Evolutionary conservation across 2,797 vertebrate genomes (phyloP).

Genomic region (Falco peregrinus): DNA sequence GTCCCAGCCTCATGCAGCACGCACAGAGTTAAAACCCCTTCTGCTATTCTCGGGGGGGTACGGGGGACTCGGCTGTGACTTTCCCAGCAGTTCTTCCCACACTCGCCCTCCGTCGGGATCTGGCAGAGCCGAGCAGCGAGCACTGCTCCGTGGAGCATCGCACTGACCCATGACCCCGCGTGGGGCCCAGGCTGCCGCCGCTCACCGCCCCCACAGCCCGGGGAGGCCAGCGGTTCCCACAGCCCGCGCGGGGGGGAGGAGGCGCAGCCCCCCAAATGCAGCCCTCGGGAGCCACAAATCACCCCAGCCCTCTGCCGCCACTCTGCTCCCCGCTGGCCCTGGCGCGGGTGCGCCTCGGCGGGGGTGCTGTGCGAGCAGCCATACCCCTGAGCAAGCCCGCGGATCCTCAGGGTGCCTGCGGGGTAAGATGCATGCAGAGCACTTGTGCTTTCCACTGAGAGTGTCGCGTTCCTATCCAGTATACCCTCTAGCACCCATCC

Average conservation of each 20-base stretch:
- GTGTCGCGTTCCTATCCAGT: rapidly evolving
- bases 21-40: not conserved
- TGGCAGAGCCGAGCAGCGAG: not conserved
- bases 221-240: not conserved
- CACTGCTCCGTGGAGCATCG: not conserved
- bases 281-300: not conserved
- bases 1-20: rapidly evolving
- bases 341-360: rapidly evolving
- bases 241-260: not conserved
- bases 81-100: constrained; percentile 57
- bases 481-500: no score
- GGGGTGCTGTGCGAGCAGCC: not conserved
- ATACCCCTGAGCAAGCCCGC: rapidly evolving
- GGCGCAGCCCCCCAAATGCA: not conserved
- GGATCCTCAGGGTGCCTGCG: rapidly evolving
- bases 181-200: not conserved
- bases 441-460: rapidly evolving
- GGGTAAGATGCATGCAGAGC: rapidly evolving
- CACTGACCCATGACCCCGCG: rapidly evolving
- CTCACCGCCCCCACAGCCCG: not conserved
- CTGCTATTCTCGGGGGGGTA: not conserved
- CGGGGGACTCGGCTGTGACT: rapidly evolving
- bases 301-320: rapidly evolving
- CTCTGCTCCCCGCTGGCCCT: not conserved
- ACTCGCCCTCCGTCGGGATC: not conserved